These are phyloP conservation scores for Apis dorsata DNA, from an alignment of 1,140 invertebrate genomes.

Conservation along the genomic window DNA sequence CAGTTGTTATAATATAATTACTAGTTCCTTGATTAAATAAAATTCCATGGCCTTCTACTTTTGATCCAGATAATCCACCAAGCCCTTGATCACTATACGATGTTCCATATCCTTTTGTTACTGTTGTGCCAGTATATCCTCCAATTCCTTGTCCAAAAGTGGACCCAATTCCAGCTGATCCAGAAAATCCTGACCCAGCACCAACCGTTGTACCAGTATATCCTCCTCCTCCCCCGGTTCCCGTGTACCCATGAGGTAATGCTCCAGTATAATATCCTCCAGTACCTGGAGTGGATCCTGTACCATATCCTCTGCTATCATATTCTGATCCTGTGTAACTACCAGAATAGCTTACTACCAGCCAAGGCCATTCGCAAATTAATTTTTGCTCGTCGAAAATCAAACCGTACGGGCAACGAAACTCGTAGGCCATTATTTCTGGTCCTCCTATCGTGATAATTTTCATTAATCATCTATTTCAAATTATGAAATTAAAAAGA, in stretches of 20 bases:
- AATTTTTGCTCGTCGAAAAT: slow-evolving; percentile 88
- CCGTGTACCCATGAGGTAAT: slow-evolving; percentile 37
- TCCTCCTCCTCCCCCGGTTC: neutral
- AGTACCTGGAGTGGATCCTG: neutral
- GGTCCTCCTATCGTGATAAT: slow-evolving; percentile 63
- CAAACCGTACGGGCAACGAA: slow-evolving; percentile 90
- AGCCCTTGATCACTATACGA: neutral
- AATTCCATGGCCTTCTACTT: too few relatives aligned
- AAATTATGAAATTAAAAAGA: neutral
- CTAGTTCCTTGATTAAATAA: too few relatives aligned
- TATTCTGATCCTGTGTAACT: slow-evolving; percentile 62
- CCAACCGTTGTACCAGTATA: slow-evolving; percentile 15
- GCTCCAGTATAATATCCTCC: slow-evolving; percentile 45
- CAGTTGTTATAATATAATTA: neutral
- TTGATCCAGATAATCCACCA: neutral
- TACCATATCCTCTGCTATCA: slow-evolving; percentile 35
- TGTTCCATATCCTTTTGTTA: neutral
- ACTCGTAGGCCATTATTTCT: slow-evolving; percentile 87
- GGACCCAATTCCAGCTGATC: slow-evolving; percentile 9
- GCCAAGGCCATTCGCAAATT: slow-evolving; percentile 91
- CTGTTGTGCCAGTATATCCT: neutral
- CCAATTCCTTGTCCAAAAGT: neutral
- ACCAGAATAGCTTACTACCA: slow-evolving; percentile 85
- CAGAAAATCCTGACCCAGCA: slow-evolving; percentile 9
- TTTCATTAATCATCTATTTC: neutral